A percentile compares a stretch with the other conserved stretches of the same genome.
Evolutionary conservation across 2,888 invertebrate species (phyloP).

Genomic region (Folsomia candida): DNA sequence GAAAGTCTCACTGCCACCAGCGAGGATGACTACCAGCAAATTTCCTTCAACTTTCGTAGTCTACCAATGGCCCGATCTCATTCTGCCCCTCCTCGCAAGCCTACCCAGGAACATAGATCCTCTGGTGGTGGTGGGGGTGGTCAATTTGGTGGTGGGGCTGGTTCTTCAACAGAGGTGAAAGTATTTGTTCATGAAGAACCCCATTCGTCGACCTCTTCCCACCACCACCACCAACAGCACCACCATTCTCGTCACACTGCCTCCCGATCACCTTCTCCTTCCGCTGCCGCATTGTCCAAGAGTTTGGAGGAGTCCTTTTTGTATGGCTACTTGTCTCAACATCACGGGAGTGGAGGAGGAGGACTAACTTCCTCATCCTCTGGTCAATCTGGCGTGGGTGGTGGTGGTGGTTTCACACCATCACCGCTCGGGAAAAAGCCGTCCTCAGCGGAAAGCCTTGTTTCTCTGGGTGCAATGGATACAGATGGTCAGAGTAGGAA

Average conservation of each 20-base stretch:
- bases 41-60: constrained; percentile 32
- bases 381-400: constrained; percentile 40
- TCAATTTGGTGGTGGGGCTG: background rate
- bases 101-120: background rate
- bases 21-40: constrained; percentile 51
- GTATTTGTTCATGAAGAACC: constrained; percentile 50
- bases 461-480: constrained; percentile 54
- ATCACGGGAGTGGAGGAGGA: constrained; percentile 29
- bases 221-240: too few species aligned
- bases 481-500: constrained; percentile 56
- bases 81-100: constrained; percentile 45
- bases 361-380: constrained; percentile 41
- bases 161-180: constrained; percentile 45
- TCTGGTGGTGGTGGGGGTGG: constrained; percentile 28
- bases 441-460: constrained; percentile 59
- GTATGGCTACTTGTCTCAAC: constrained; percentile 45
- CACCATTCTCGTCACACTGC: constrained; percentile 14
- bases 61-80: constrained; percentile 40
- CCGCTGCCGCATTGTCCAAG: constrained; percentile 33
- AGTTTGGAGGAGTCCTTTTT: constrained; percentile 47
- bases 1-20: constrained; percentile 19
- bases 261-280: constrained; percentile 29
- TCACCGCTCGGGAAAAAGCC: constrained; percentile 51
- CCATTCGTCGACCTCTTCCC: constrained; percentile 6
- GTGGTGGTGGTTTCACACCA: constrained; percentile 33